Evolutionary conservation across 37 sponge, comb jelly and placozoan genomes (phyloP), one percentile per base, ranked within the genome.

Genomic region (Axinella damicornis): DNA sequence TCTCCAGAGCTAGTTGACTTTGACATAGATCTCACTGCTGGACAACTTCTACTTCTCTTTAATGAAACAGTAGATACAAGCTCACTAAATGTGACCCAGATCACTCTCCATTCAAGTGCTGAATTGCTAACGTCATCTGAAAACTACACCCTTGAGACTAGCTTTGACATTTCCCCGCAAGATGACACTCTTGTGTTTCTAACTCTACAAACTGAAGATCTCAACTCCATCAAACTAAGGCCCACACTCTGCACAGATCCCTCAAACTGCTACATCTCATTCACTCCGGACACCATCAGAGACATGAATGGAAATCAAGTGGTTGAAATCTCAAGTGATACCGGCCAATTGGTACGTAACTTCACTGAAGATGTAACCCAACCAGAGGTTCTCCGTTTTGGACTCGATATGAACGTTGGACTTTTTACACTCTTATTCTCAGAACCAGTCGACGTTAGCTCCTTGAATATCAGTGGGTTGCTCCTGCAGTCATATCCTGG

Each of bases 291-390:
- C 11, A 71, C 93, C 20, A 64, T 97, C 61, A 52, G 35, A 16
- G 97, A 97, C 71, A 97, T 94, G 94, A 92, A 82, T 34, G 31
- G 52, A 33, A 97, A 97, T 76, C 62, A 33, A 25, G 81, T 94
- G 6, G 52, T 65, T 54, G 85, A 40, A 0, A 71, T 94, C 11
- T 11, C 56, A 0, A 20, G 31, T 24, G 52, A 32, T 46, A 52
- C 80, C 27, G 74, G 87, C 17, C 15, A 38, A 2, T 32, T 24
- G 22, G 92, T 83, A 17, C 24, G 57, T 2, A 70, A 81, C 39
- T 88, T 94, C 62, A 87, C 97, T 46, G 73, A 61, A 76, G 94
- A 97, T 40, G 33, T 56, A 19, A 88, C 75, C 18, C 67, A 63
- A 2, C 97, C 97, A 21, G 39, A 25, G 28, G 57, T 97, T 13